Evolutionary conservation across 1,140 invertebrate species (phyloP), one percentile per base, ranked within the genome.

Genomic region (Drosophila nebulosa): DNA sequence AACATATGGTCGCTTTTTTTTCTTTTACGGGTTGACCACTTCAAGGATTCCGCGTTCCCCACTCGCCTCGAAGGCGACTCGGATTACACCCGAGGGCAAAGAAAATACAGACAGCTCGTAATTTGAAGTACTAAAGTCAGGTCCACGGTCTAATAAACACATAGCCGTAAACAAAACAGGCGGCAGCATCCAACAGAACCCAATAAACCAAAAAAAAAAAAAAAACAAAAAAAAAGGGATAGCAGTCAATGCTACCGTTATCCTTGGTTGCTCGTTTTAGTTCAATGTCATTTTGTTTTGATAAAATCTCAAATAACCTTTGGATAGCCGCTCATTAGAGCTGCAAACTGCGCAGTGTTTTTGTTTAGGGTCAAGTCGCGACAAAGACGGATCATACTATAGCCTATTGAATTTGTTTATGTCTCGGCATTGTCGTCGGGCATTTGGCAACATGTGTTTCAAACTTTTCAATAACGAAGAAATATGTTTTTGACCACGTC

Each of bases 241-340:
- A 39, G 56, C n/a, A 64, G 64, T 84, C 76, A 68, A 69, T 46
- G 79, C 79, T 84, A 84, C 79, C 72, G 77, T 74, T 74, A 58
- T 64, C 70, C 65, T 61, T 61, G 59, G 57, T 52, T 64, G 30
- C 35, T 36, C 18, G 62, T 32, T 72, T 61, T 18, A 50, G 57
- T 66, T 30, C 32, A 35, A 35, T 64, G 66, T 74, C 65, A 55
- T 67, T 55, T 67, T 85, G 83, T 86, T 86, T 88, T 86, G 81
- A 86, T 86, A 86, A 86, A 70, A 88, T 86, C 81, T 86, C 81
- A 86, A 88, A 75, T 86, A 88, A 73, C 78, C 72, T 30, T 18
- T 42, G 63, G 12, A 64, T 61, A 36, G 59, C 63, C 53, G 59
- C 63, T 88, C 81, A 86, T 86, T 86, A 86, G 62, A 86, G 62